Percentiles rank a stretch among this genome's conserved stretches.
Evolutionary conservation across 2,113 vertebrate genomes (phyloP).

Genomic region (Pseudorhombus dupliciocellatus): DNA sequence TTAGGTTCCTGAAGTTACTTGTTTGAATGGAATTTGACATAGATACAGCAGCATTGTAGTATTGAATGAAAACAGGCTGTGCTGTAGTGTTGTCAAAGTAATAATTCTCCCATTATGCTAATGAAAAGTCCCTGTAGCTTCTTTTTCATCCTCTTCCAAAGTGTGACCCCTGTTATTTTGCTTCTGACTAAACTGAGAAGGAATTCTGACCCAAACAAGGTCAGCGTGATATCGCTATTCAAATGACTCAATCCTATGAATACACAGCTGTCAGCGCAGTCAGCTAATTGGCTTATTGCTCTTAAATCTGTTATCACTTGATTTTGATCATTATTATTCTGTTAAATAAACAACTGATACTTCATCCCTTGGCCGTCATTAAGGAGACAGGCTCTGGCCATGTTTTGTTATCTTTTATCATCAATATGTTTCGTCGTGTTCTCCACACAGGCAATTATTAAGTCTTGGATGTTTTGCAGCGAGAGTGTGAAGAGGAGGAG

Average conservation of each 20-base stretch:
- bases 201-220: not conserved
- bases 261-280: too few species aligned
- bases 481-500: conserved; percentile 17
- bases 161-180: too few species aligned
- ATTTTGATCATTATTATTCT: conserved; percentile 34
- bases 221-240: too few species aligned
- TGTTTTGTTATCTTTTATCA: conserved; percentile 12
- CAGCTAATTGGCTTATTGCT: too few species aligned
- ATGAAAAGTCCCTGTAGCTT: too few species aligned
- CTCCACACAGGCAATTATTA: conserved; percentile 47
- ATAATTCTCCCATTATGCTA: too few species aligned
- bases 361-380: conserved; percentile 5
- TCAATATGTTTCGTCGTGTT: conserved; percentile 47
- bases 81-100: too few species aligned
- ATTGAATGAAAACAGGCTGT: too few species aligned
- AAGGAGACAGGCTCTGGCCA: conserved; percentile 12
- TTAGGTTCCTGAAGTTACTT: not conserved
- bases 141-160: too few species aligned
- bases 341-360: conserved; percentile 37
- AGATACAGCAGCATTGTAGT: too few species aligned
- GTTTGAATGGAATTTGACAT: not conserved
- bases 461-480: conserved; percentile 51
- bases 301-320: not conserved
- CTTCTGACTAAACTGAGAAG: not conserved
- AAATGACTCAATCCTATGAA: not conserved